Evolutionary conservation across 2,797 vertebrate species (phyloP), one percentile per base, ranked within the genome.

Genomic region (Adelosebastes latens): DNA sequence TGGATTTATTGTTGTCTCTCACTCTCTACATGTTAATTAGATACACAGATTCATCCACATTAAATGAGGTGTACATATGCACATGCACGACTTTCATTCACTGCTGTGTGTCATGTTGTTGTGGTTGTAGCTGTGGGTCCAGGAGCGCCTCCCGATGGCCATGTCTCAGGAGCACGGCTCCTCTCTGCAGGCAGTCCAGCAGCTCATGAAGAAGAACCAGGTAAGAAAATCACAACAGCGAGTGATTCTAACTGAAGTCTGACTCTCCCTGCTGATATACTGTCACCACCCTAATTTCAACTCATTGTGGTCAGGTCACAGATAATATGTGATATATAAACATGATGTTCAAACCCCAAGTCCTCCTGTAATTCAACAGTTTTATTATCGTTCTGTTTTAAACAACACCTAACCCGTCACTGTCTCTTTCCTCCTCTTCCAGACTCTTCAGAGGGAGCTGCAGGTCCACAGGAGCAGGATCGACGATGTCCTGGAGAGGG

Each of bases 181-280:
- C 32, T 96, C 95, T 52, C 94, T 99, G 63, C 98, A 98, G 92
- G 95, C 94, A 0, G 98, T 99, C 18, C 97, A 98, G 85, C 97
- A 98, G 90, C 94, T 97, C 89, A 98, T 98, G 94, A 99, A 99
- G 93, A 99, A 99, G 93, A 99, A 98, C 91, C 98, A 99, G 96
- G 97, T 97, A 58, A 75, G 60, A 34, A 31, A 27, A 76, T 32
- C 12, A 14, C 11, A 72, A 31, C 1, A 46, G 3, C 7, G 6
- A 7, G 9, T 27, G 16, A 71, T 22, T 60, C 4, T 3, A 31
- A n/a, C 8, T 31, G 1, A 29, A 25, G 3, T 34, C n/a, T 49
- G 34, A n/a, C 34, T 34, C 62, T 8, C 42, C 0, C 0, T 46
- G 42, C 42, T 46, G 42, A 46, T 46, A 18, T 0, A 18, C 25